Evolutionary conservation across 23 tunicate genomes (phyloP), one percentile per base, ranked within the genome.

Genomic region (Clavelina lepadiformis): DNA sequence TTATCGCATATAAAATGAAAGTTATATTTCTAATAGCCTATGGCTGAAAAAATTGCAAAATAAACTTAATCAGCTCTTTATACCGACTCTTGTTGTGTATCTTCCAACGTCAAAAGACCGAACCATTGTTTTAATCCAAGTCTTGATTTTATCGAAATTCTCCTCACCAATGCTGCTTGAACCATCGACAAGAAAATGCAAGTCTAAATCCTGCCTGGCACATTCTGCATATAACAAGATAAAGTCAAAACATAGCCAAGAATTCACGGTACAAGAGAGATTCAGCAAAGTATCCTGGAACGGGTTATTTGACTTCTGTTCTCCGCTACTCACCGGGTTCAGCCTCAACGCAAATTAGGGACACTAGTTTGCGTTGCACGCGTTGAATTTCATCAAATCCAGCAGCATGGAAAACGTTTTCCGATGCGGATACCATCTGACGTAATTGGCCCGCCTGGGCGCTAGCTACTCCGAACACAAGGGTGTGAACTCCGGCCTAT

Each of bases 31-130:
- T 41, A 11, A 15, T 8, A 15, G 11, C 13, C 13, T 41, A 8
- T 41, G 49, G 13, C 13, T 41, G 15, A 41, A 41, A 41, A 15
- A 8, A 41, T 11, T 8, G 15, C 13, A 41, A 41, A 41, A 41
- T 15, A 15, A 8, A 8, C 15, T 41, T 41, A 41, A 41, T 11
- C 21, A 15, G 23, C 6, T 20, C 25, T 35, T 0, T 73, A 44
- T 69, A 84, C 93, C 93, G 35, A 84, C 73, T 76, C 93, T 60
- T 37, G 93, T 84, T 32, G 93, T 76, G 68, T 84, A 84, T 19
- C 33, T 28, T 35, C 93, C 93, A 3, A 84, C 51, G 32, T 84
- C 93, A 53, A 84, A 84, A 36, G 93, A 84, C 26, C 58, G 51
- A 35, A 84, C 81, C 26, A 84, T 54, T 56, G 69, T 70, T 26